Evolutionary conservation across 2,113 vertebrate species (phyloP).

Genomic region (Psittacara wagleri): DNA sequence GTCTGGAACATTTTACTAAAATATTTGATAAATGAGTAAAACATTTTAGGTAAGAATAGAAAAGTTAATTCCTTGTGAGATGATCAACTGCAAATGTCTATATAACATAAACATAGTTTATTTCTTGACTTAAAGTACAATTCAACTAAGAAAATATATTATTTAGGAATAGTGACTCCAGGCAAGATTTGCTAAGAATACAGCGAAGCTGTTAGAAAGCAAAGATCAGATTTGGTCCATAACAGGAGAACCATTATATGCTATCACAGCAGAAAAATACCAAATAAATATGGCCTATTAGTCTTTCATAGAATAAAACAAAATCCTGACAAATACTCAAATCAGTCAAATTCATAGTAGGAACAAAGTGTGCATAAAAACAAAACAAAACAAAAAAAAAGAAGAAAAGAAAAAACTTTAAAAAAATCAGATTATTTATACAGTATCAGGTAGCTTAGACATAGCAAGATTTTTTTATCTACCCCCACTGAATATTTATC

Average conservation of each 20-base stretch:
- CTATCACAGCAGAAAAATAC: background rate
- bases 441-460: background rate
- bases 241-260: background rate
- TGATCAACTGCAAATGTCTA: background rate
- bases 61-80: background rate
- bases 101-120: background rate
- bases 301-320: background rate
- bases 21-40: background rate
- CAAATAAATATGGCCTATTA: background rate
- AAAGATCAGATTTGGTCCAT: background rate
- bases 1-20: background rate
- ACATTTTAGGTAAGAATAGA: background rate
- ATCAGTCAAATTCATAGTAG: background rate
- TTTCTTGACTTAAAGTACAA: background rate
- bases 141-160: background rate
- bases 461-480: background rate
- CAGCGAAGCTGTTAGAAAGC: conserved; percentile 8
- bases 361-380: background rate
- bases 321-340: conserved; percentile 20
- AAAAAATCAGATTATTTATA: background rate
- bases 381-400: background rate
- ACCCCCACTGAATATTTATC: background rate
- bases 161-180: background rate
- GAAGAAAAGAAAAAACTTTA: background rate
- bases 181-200: background rate